These are phyloP conservation scores for Chrysodeixis includens DNA, from an alignment of 2,888 invertebrate genomes.

Conservation along the genomic window DNA sequence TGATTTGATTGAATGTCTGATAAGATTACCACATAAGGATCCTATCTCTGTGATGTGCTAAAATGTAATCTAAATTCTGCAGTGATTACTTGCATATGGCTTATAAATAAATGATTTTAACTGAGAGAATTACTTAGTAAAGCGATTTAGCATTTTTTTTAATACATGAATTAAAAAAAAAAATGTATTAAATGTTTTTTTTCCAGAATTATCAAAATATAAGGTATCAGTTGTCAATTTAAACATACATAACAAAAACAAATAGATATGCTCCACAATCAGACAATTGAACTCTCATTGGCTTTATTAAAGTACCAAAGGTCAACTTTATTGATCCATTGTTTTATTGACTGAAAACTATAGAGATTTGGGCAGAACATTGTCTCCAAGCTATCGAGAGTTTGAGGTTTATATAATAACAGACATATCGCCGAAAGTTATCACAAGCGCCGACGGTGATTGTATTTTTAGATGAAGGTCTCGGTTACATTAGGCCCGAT, in stretches of 20 bases:
- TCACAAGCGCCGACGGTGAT: constrained; percentile 62
- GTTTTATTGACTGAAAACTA: constrained; percentile 26
- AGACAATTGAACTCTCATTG: constrained; percentile 13
- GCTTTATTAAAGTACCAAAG: constrained; percentile 57
- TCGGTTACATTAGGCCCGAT: constrained; percentile 73
- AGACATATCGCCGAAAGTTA: constrained; percentile 53
- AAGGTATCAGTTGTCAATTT: not conserved
- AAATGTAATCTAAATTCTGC: not conserved
- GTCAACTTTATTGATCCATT: constrained; percentile 59
- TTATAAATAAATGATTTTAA: not conserved
- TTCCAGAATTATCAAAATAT: not conserved
- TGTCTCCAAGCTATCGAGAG: not conserved
- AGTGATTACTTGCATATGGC: not conserved
- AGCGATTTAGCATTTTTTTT: no score
- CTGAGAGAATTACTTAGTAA: no score
- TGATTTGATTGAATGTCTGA: not conserved
- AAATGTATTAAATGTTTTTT: no score
- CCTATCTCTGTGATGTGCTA: not conserved
- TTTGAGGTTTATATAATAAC: constrained; percentile 44
- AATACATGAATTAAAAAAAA: no score
- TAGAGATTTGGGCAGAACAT: not conserved
- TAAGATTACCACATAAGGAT: not conserved
- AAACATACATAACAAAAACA: constrained; percentile 12
- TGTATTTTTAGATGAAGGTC: constrained; percentile 87
- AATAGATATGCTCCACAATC: constrained; percentile 15